A percentile compares a stretch with the other conserved stretches of the same genome.
phyloP scores from a whole-genome alignment of 2,113 vertebrate genomes.

The Leucoraja erinaceus region DNA sequence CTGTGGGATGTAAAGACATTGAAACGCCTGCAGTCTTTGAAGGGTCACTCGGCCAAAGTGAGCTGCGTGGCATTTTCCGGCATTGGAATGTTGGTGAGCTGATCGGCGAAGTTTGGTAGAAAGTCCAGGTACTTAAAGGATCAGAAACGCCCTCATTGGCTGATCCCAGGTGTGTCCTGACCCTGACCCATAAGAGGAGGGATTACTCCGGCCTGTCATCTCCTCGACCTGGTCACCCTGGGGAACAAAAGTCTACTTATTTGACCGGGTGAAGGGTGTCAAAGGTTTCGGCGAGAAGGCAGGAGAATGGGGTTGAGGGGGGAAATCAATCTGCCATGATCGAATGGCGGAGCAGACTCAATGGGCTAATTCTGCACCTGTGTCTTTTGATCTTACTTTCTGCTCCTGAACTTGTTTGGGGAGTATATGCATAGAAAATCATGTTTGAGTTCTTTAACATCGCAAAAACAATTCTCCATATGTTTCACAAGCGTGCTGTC shows the following conservation, averaged over 20 bases:
- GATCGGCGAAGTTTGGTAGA: background rate
- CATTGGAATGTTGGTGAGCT: conserved; percentile 45
- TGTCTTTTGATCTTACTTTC: background rate
- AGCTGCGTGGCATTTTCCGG: conserved; percentile 45
- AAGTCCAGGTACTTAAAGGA: background rate
- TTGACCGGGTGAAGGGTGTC: background rate
- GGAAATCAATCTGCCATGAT: no score
- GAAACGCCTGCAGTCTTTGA: conserved; percentile 23
- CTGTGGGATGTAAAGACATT: conserved; percentile 46
- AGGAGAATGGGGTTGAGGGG: no score
- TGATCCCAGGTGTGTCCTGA: background rate
- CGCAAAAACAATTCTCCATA: no score
- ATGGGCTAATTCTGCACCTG: no score
- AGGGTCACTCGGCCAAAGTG: conserved; percentile 46
- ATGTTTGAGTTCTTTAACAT: no score
- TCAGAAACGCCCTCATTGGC: background rate
- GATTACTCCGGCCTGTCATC: background rate
- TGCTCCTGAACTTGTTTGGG: background rate
- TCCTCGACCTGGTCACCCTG: no score
- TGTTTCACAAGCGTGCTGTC: no score
- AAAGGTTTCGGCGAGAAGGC: no score
- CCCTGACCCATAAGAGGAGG: background rate
- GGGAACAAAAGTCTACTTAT: no score
- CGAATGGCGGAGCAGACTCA: no score
- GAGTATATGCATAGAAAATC: background rate